phyloP scores from a whole-genome alignment of 2,113 vertebrate genomes.

The Butastur rufipennis region DNA sequence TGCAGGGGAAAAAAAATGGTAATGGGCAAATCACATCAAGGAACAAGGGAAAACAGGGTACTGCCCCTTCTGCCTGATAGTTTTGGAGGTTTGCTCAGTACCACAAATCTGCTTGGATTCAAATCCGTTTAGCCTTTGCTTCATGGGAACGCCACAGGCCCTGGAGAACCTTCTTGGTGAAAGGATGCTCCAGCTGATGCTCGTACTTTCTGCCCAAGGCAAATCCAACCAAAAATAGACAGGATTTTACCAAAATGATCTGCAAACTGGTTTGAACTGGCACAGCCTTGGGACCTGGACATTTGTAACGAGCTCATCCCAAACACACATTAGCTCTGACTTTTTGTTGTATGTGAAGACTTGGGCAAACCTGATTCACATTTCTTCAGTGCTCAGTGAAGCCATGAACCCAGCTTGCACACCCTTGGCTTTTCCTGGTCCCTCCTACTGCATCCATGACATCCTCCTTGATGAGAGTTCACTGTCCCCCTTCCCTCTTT shows the following conservation, averaged over 20 bases:
- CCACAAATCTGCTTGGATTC: not conserved
- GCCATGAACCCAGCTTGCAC: not conserved
- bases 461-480: not conserved
- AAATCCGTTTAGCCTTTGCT: not conserved
- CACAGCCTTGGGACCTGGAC: not conserved
- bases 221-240: not conserved
- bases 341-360: not conserved
- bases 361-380: not conserved
- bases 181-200: not conserved
- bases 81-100: not conserved
- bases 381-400: not conserved
- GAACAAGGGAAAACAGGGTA: not conserved
- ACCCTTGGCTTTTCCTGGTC: not conserved
- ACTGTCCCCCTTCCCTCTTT: not conserved
- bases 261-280: not conserved
- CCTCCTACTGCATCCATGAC: not conserved
- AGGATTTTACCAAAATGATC: not conserved
- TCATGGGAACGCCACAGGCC: not conserved
- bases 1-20: not conserved
- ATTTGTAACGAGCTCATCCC: not conserved
- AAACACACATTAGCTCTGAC: not conserved
- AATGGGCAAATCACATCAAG: not conserved
- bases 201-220: not conserved
- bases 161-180: not conserved
- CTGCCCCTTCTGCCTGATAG: not conserved